Evolutionary conservation across 2,888 invertebrate genomes (phyloP).

Genomic region (Chloromyia formosa): DNA sequence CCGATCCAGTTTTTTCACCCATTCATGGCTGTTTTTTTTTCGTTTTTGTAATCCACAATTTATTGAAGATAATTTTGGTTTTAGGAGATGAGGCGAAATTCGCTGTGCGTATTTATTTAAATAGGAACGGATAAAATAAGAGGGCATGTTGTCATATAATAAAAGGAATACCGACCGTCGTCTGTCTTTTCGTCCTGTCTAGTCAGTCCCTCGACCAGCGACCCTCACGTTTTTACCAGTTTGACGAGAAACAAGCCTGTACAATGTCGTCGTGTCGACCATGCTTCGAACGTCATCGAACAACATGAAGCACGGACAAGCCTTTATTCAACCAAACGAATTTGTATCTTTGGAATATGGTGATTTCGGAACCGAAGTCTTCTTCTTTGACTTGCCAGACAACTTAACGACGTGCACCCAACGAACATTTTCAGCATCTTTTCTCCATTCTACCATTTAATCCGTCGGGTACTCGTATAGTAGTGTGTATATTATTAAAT

Average conservation of each 20-base stretch:
- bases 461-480: neutral
- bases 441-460: slow-evolving; percentile 42
- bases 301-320: neutral
- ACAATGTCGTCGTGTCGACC: neutral
- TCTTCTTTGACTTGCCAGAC: slow-evolving; percentile 54
- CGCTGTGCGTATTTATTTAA: slow-evolving; percentile 44
- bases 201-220: no score
- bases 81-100: slow-evolving; percentile 36
- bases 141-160: slow-evolving; percentile 37
- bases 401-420: slow-evolving; percentile 54
- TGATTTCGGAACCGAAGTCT: slow-evolving; percentile 30
- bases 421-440: slow-evolving; percentile 36
- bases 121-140: slow-evolving; percentile 36
- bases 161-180: slow-evolving; percentile 26
- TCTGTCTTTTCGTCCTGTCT: no score
- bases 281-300: slow-evolving; percentile 7
- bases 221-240: neutral
- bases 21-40: neutral
- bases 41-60: slow-evolving; percentile 46
- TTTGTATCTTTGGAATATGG: slow-evolving; percentile 27
- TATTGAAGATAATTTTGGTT: slow-evolving; percentile 41
- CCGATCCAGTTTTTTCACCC: neutral
- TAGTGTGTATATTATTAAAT: slow-evolving; percentile 30
- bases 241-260: neutral
- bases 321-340: neutral